phyloP scores from a whole-genome alignment of 2,797 vertebrate species.

The Sebastes cheni region DNA sequence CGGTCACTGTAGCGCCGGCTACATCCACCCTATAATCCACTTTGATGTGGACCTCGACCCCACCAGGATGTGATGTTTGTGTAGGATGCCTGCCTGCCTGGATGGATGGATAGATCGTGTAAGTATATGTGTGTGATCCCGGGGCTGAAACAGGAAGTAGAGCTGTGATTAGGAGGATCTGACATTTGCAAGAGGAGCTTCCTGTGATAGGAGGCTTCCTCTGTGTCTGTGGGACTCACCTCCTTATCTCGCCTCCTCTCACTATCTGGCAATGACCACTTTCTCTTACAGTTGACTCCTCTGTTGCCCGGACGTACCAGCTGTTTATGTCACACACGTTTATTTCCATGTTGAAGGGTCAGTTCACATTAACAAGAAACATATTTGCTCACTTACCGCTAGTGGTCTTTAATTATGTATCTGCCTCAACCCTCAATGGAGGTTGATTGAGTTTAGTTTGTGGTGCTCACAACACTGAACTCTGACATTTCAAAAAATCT shows the following conservation, averaged over 20 bases:
- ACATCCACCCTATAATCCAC: slow-evolving; percentile 71
- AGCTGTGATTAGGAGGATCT: slow-evolving; percentile 67
- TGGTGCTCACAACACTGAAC: too few species aligned
- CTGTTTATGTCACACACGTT: not conserved
- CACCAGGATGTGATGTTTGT: slow-evolving; percentile 64
- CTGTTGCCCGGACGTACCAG: not conserved
- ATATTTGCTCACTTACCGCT: not conserved
- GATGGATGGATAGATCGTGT: slow-evolving; percentile 2
- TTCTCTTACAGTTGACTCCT: slow-evolving; percentile 12
- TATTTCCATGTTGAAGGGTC: not conserved
- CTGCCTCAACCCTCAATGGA: not conserved
- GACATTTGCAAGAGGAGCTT: slow-evolving; percentile 66
- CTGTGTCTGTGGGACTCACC: slow-evolving; percentile 61
- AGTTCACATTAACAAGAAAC: not conserved
- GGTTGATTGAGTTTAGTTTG: too few species aligned
- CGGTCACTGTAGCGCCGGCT: slow-evolving; percentile 30
- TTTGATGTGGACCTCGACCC: slow-evolving; percentile 67
- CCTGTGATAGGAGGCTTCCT: slow-evolving; percentile 77
- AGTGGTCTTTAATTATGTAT: not conserved
- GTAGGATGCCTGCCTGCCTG: slow-evolving; percentile 48
- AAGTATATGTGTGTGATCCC: slow-evolving; percentile 50
- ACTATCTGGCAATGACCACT: slow-evolving; percentile 24
- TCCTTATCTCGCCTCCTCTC: slow-evolving; percentile 46
- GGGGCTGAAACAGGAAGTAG: slow-evolving; percentile 66
- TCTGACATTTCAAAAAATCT: too few species aligned